Evolutionary conservation across 1,140 invertebrate genomes (phyloP), one percentile per base, ranked within the genome.

Genomic region (Thalassaphorura encarpata): DNA sequence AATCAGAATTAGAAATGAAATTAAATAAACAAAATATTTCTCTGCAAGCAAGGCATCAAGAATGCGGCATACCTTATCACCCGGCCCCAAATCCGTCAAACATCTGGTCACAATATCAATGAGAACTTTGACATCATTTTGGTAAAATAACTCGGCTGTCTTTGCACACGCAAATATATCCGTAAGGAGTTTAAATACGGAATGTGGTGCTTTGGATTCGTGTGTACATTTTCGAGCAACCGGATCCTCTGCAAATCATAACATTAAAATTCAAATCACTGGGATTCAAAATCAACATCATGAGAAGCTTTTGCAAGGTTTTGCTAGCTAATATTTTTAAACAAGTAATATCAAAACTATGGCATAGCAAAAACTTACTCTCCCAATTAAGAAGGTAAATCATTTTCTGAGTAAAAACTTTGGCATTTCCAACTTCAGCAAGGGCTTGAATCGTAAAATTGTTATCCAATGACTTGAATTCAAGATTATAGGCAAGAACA

Each of bases 31-130:
- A n/a, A n/a, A n/a, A n/a, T n/a, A n/a, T n/a, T n/a, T n/a, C n/a
- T n/a, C n/a, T n/a, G n/a, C n/a, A n/a, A n/a, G n/a, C n/a, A n/a
- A n/a, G n/a, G n/a, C n/a, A n/a, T n/a, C n/a, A n/a, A n/a, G 11
- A 53, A 53, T 33, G 6, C 28, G 19, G 33, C 69, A 73, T 77
- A 91, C 88, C 77, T 79, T 74, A 73, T 91, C 87, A 39, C 87
- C 87, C n/a, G 88, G 80, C 43, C 85, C 83, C 55, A 93, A 77
- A 71, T 96, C 89, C 6, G 85, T 83, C 4, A 96, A 74, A 69
- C 92, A 86, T 27, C 89, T 74, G 21, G 92, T 80, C 43, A 93
- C 82, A 67, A 96, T 93, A 68, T 95, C 91, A 62, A 95, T 83
- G 26, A 94, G 76, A 33, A 95, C 90, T 73, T 87, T 89, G 2